Percentiles rank a stretch among this genome's conserved stretches.
Conservation (phyloP, 2,113 vertebrate genomes). For the Megaleporinus macrocephalus region DNA sequence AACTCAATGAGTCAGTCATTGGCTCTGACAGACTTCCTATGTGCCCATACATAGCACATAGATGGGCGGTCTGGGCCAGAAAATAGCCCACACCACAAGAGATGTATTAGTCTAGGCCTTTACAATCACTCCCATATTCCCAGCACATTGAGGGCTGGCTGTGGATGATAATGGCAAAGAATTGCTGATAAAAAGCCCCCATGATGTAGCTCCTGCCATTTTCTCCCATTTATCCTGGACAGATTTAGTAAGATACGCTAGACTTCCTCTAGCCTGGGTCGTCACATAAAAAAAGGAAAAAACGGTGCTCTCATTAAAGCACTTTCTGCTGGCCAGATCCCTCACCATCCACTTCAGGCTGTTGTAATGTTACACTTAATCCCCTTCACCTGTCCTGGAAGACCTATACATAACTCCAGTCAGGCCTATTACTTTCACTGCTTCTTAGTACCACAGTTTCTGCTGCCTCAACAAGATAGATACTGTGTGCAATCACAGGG, state of each 20-base stretch:
- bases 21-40: neutral
- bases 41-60: constrained; percentile 1
- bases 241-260: constrained; percentile 47
- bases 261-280: constrained; percentile 27
- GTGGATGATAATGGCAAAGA: constrained; percentile 56
- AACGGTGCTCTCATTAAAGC: constrained; percentile 30
- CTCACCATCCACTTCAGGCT: constrained; percentile 19
- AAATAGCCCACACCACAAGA: constrained; percentile 47
- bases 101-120: constrained; percentile 59
- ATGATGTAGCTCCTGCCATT: constrained; percentile 47
- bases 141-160: constrained; percentile 46
- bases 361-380: constrained; percentile 30
- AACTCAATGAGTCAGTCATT: neutral
- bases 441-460: neutral
- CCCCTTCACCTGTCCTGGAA: constrained; percentile 28
- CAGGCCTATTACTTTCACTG: constrained; percentile 4
- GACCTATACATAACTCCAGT: constrained; percentile 12
- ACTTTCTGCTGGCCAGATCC: constrained; percentile 30
- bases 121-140: constrained; percentile 48
- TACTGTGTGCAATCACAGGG: neutral
- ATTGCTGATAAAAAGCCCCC: constrained; percentile 60
- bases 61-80: neutral
- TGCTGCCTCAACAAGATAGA: neutral
- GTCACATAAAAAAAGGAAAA: constrained; percentile 13
- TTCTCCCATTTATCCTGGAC: constrained; percentile 44